These are phyloP conservation scores for Marisa cornuarietis DNA, from an alignment of 1,140 invertebrate genomes.

Conservation along the genomic window DNA sequence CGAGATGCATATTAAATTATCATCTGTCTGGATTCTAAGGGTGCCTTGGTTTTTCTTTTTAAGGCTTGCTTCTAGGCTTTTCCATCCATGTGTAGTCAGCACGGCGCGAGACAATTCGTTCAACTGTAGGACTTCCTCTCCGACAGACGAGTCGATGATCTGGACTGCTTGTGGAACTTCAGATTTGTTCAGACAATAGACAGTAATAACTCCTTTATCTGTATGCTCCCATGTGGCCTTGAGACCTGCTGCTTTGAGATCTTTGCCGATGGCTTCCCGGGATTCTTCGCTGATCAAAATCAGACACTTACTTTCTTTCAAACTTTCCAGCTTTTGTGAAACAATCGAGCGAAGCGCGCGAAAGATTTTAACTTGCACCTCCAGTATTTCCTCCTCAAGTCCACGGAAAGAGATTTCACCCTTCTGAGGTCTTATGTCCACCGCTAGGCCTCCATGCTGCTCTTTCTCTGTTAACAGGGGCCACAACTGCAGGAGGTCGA, in stretches of 20 bases:
- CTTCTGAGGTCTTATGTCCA: slow-evolving; percentile 23
- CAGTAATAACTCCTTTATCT: slow-evolving; percentile 10
- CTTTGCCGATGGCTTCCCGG: slow-evolving; percentile 5
- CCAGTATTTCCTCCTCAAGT: slow-evolving; percentile 26
- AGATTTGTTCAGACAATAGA: slow-evolving; percentile 13
- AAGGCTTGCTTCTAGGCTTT: not conserved
- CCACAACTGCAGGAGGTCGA: slow-evolving; percentile 24
- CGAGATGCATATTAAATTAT: slow-evolving; percentile 1
- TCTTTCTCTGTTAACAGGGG: slow-evolving; percentile 25
- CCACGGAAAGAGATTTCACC: slow-evolving; percentile 33
- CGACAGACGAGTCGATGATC: slow-evolving; percentile 19
- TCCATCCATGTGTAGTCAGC: slow-evolving; percentile 12
- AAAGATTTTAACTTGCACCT: slow-evolving; percentile 30
- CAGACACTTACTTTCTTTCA: slow-evolving; percentile 13
- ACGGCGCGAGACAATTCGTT: slow-evolving; percentile 15
- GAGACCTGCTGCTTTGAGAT: slow-evolving; percentile 14
- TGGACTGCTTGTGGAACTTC: slow-evolving; percentile 13
- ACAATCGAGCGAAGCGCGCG: not conserved
- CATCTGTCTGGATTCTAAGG: slow-evolving; percentile 2
- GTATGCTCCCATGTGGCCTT: slow-evolving; percentile 18
- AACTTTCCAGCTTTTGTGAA: not conserved
- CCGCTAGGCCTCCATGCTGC: slow-evolving; percentile 20
- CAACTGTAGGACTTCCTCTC: not conserved
- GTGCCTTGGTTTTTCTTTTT: not conserved
- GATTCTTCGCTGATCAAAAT: slow-evolving; percentile 8